phyloP scores from a whole-genome alignment of 2,797 vertebrate species.

The Notolepis coatsorum region DNA sequence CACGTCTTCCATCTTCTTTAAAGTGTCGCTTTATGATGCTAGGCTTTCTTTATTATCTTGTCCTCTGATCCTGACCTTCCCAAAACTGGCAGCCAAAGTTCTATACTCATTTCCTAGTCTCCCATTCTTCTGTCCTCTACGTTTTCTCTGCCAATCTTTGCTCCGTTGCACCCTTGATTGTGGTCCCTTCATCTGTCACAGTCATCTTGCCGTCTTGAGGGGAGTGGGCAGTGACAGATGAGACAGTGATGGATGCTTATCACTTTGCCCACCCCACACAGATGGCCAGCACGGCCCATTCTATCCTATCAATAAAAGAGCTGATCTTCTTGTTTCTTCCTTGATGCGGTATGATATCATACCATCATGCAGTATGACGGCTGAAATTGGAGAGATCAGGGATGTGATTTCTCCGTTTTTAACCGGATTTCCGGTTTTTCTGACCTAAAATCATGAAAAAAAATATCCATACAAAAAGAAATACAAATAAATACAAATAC shows the following conservation, averaged over 20 bases:
- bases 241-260: conserved; percentile 77
- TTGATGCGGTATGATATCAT: too few species aligned
- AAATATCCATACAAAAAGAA: too few species aligned
- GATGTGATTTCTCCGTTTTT: too few species aligned
- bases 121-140: conserved; percentile 18
- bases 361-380: too few species aligned
- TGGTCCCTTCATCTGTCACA: conserved; percentile 58
- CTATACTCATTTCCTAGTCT: conserved; percentile 8
- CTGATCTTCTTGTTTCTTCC: conserved; percentile 8
- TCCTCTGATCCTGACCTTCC: conserved; percentile 41
- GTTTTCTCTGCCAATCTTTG: conserved; percentile 30
- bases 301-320: conserved; percentile 38
- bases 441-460: too few species aligned
- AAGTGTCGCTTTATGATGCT: too few species aligned
- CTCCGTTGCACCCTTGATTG: conserved; percentile 47
- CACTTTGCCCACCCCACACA: conserved; percentile 49
- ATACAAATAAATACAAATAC: too few species aligned
- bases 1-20: too few species aligned
- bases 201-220: conserved; percentile 44
- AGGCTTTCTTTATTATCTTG: background rate
- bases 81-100: conserved; percentile 24
- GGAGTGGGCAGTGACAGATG: conserved; percentile 72
- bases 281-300: conserved; percentile 26
- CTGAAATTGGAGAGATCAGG: too few species aligned
- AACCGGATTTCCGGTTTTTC: too few species aligned